phyloP scores from a whole-genome alignment of 2,888 invertebrate species.

The Tridacna gigas region DNA sequence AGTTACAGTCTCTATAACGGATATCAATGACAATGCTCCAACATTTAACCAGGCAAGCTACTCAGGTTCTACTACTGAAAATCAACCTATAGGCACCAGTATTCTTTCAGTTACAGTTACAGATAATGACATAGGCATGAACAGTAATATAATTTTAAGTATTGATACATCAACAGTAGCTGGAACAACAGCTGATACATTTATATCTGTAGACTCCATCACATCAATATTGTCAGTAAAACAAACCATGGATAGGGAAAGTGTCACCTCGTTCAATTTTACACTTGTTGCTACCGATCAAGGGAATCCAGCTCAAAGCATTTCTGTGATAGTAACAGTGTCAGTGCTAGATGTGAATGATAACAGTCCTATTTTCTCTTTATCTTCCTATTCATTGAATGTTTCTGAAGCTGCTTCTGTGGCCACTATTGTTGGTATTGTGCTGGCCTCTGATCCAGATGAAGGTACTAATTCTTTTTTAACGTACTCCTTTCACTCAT shows the following conservation, averaged over 20 bases:
- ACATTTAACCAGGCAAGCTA: conserved; percentile 44
- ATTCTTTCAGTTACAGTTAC: conserved; percentile 68
- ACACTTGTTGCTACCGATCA: conserved; percentile 65
- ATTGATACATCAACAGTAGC: conserved; percentile 67
- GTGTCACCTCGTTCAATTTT: conserved; percentile 66
- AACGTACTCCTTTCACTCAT: conserved; percentile 59
- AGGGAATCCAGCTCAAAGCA: conserved; percentile 58
- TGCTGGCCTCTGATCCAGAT: conserved; percentile 57
- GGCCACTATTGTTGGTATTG: conserved; percentile 53
- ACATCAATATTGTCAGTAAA: conserved; percentile 69
- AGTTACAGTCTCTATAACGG: conserved; percentile 66
- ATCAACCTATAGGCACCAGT: conserved; percentile 65
- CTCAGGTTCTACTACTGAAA: conserved; percentile 68
- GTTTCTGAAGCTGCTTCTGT: conserved; percentile 72
- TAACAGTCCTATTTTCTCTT: conserved; percentile 71
- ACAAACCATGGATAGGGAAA: conserved; percentile 76
- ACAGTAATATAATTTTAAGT: conserved; percentile 68
- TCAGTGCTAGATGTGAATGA: conserved; percentile 76
- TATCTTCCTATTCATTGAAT: conserved; percentile 64
- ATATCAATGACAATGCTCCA: conserved; percentile 76
- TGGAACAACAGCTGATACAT: conserved; percentile 62
- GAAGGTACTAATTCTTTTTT: conserved; percentile 68
- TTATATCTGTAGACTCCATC: conserved; percentile 70
- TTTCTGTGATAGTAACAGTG: conserved; percentile 66
- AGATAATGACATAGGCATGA: conserved; percentile 72